phyloP scores from a whole-genome alignment of 2,113 vertebrate species.

The Deroptyus accipitrinus region DNA sequence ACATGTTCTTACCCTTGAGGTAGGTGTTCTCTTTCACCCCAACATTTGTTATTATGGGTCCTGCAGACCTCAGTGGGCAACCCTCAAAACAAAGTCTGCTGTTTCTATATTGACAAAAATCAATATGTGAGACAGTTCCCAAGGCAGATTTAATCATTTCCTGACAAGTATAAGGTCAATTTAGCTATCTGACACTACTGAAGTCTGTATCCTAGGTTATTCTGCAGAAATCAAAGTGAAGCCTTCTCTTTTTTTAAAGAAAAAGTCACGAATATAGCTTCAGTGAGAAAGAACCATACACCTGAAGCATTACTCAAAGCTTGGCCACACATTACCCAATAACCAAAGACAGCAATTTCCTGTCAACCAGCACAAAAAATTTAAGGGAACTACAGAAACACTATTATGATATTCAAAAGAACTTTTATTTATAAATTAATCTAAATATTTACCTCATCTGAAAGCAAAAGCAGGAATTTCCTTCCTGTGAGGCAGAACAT shows the following conservation, averaged over 20 bases:
- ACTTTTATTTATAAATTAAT: not conserved
- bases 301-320: not conserved
- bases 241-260: not conserved
- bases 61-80: not conserved
- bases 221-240: not conserved
- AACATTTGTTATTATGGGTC: not conserved
- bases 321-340: not conserved
- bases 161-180: not conserved
- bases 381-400: not conserved
- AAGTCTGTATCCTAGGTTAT: not conserved
- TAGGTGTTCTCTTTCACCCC: not conserved
- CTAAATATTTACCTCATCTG: not conserved
- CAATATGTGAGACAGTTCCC: not conserved
- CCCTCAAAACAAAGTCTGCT: not conserved
- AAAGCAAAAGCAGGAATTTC: not conserved
- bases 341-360: not conserved
- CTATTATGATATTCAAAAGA: not conserved
- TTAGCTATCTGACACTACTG: not conserved
- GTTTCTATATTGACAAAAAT: not conserved
- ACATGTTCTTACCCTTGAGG: not conserved
- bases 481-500: not conserved
- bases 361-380: not conserved
- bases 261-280: not conserved
- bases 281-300: not conserved
- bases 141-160: not conserved